Percentiles rank a stretch among this genome's conserved stretches.
phyloP scores from a whole-genome alignment of 2,888 invertebrate species.

The Erebia epiphron region DNA sequence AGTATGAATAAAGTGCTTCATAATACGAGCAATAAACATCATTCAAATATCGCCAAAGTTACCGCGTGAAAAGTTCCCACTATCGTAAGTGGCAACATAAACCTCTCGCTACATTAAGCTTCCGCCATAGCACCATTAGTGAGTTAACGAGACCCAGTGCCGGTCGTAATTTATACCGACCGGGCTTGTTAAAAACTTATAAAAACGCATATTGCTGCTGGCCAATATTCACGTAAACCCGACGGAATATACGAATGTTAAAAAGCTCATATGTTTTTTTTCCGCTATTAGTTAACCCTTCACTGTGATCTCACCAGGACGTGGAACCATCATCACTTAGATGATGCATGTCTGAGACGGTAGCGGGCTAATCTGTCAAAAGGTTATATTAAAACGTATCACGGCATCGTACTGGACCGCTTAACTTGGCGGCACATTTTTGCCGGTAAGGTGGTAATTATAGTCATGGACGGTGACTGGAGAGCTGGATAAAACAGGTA shows the following conservation, averaged over 20 bases:
- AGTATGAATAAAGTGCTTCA: neutral
- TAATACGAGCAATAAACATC: constrained; percentile 5
- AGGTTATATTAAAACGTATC: too few relatives aligned
- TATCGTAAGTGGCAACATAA: constrained; percentile 80
- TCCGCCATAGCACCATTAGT: constrained; percentile 79
- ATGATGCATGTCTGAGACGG: too few relatives aligned
- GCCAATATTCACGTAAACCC: constrained; percentile 72
- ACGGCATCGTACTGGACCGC: too few relatives aligned
- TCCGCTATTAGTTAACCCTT: too few relatives aligned
- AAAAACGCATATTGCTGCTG: constrained; percentile 83
- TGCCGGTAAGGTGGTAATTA: too few relatives aligned
- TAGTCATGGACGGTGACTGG: too few relatives aligned
- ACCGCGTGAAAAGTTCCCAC: constrained; percentile 37
- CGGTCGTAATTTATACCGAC: constrained; percentile 82
- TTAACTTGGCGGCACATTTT: too few relatives aligned
- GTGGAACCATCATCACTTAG: too few relatives aligned
- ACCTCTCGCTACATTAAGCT: constrained; percentile 82
- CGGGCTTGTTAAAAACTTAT: constrained; percentile 83
- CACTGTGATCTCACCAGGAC: too few relatives aligned
- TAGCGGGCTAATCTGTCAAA: too few relatives aligned
- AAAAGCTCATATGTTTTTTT: neutral
- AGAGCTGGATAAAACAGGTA: too few relatives aligned
- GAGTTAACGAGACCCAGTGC: constrained; percentile 81
- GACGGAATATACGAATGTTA: neutral
- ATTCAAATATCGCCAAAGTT: constrained; percentile 27